Evolutionary conservation across 2,797 vertebrate species (phyloP), one percentile per base, ranked within the genome.

Genomic region (Silurus aristotelis): DNA sequence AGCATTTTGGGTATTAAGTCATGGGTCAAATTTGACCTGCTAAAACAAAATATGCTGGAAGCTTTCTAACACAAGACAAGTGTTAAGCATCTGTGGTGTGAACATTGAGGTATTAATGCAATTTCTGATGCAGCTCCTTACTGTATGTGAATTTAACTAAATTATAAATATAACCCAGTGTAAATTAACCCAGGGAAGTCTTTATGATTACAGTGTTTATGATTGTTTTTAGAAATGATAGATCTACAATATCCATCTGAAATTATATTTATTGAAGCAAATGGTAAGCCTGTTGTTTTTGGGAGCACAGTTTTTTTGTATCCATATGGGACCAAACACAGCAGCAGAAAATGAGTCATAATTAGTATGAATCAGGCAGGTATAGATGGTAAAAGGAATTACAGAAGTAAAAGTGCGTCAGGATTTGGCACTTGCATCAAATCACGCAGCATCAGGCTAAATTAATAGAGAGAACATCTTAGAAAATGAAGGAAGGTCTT

Each of bases 321-420:
- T 56, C 52, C 7, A 9, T 25, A 7, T 76, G 48, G 46, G 72
- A 55, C 22, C 46, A 75, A 1, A 15, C 52, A 77, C 1, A 60
- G 25, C 12, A 76, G 27, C 73, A 76, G 15, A 58, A 15, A 77
- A 27, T 60, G 25, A 58, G 25, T 77, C 73, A 77, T 77, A 58
- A 58, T 71, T 0, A 71, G 6, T 22, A 73, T 73, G n/a, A 73
- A 73, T 55, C n/a, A 27, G 48, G 13, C 6, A 25, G 46, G n/a
- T 25, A 52, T 6, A 1, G 48, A 55, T 13, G 48, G 22, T 13
- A 20, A 22, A 10, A 72, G 70, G 43, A 52, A 10, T 12, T 31
- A 48, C 70, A 72, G 70, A 20, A 72, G 43, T 27, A 58, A 25
- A 58, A 58, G 55, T 31, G 52, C 19, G 17, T 77, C 52, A 55